Evolutionary conservation across 64 coral and sea anemone species (phyloP), one percentile per base, ranked within the genome.

Genomic region (Montipora foliosa): DNA sequence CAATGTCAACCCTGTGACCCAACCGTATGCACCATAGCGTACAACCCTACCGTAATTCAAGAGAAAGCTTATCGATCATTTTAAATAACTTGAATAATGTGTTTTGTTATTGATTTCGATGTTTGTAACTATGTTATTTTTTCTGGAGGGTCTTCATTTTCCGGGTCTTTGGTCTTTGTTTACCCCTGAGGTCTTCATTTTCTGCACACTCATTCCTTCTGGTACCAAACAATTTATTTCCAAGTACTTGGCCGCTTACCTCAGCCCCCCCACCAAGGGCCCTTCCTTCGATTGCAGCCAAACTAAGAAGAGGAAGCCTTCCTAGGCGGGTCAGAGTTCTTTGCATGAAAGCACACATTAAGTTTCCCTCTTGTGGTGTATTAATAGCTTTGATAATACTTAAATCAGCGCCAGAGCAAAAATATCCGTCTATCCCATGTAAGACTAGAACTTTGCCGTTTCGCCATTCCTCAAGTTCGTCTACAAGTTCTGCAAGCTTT

Each of bases 291-390:
- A 96, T 87, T 2, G 88, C 98, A 53, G 98, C 95, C 21, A 96
- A 70, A 70, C 95, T 96, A 19, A 96, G 57, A 20, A 99, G 67
- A 19, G 98, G 95, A 3, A 96, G 79, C 7, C 89, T 87, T 49
- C 76, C 70, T 13, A 99, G 75, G 3, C 98, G 92, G 15, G 61
- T 89, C 10, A 99, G 69, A 55, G 95, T 99, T 21, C 60, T 91
- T 14, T 99, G 98, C 98, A 99, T 99, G 70, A 99, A 96, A 75
- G 78, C 73, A 79, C 98, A 87, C 98, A 99, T 99, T 45, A 94
- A 29, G 83, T 87, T 87, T 16, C 98, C 95, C 77, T 96, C 89
- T 49, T 82, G 74, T 19, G 95, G 80, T 5, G 92, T 99, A 67
- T 91, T 87, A 66, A 99, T 96, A 61, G 72, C 79, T 81, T 92